Base-by-base conservation (phyloP, 2,113 vertebrate species). In the Phrynocephalus versicolor region DNA sequence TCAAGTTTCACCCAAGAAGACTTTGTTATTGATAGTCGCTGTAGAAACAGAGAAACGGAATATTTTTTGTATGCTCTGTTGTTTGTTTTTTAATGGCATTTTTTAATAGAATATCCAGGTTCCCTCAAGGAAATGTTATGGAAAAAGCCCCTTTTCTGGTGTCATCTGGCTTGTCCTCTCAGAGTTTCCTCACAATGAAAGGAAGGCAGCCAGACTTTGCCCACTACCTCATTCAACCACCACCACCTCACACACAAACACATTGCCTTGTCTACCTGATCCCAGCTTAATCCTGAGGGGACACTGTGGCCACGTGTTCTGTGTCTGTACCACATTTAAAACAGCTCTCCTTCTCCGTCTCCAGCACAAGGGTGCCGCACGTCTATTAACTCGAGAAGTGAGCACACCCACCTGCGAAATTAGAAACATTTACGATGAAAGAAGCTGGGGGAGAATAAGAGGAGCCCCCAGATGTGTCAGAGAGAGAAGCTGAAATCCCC, bases 311-410 rank as follows among this genome's bases (percentile, higher is more conserved):
- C n/a, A 79, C 45, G 5, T 85, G 3, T 85, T 85, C 76, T 90
- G 86, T 27, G 41, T 37, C 21, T 21, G 64, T 1, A 1, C 10
- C 78, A 79, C 83, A 85, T 91, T 89, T 51, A 89, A 87, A 92
- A 88, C 84, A 16, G 83, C 84, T 79, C 81, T 75, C 23, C 70
- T 87, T 88, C 23, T 90, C 86, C 85, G 74, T 76, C 92, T 93
- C 82, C 88, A 88, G 87, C 91, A 90, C 88, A 85, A 90, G 92
- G 89, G 79, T 19, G 89, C 88, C 85, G 81, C 12, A 25, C 60
- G 45, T 91, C 92, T 91, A 86, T 93, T 93, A 93, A 89, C 92
- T 93, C 9, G 0, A 94, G 87, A 93, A 90, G 92, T 82, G 92
- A 93, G 84, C 86, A 85, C 93, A 89, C 81, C 84, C n/a, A 73